Base-by-base conservation (phyloP, 1,140 invertebrate genomes). In the Aphelinus certus region DNA sequence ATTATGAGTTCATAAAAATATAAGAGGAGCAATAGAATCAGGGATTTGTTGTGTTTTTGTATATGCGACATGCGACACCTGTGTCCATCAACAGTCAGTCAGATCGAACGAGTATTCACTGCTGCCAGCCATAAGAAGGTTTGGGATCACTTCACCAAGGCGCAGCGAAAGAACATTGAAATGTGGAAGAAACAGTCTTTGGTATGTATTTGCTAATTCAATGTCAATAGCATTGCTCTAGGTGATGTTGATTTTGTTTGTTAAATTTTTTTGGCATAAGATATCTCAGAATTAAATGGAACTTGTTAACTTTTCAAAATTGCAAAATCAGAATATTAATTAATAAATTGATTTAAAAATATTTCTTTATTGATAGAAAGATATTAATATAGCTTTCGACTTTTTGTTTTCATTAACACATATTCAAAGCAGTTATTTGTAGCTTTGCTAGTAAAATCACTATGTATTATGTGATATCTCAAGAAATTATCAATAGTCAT, bases 71-170 rank as follows among this genome's bases (percentile, higher is more conserved):
- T 85, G 82, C 85, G 81, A 85, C 83, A 83, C 80, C 85, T 81
- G 84, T 86, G 84, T 87, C 84, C 87, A 70, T 84, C 89, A 85
- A 90, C 93, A 98, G 97, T 98, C 93, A 94, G 95, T 94, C 95
- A 98, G 93, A 97, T 98, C 91, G 96, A 97, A 93, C 94, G 95
- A 91, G 95, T 98, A 88, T 98, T 98, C 91, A 91, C 90, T 85
- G 93, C 95, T 81, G 95, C 96, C 84, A 94, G 93, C 88, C 96
- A 97, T 91, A 97, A 98, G 93, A 97, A 97, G 89, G 96, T 96
- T 88, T 98, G 96, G 96, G 97, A 98, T 92, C 96, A 98, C 93
- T 98, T 98, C 92, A 97, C 96, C 88, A 98, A 98, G 92, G 95
- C 96, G 78, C 97, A 98, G 89, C 91, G 97, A 89, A 98, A 98